Percentiles rank a stretch among this genome's conserved stretches.
Evolutionary conservation across 2,113 vertebrate species (phyloP).

Genomic region (Brachyhypopomus occidentalis): DNA sequence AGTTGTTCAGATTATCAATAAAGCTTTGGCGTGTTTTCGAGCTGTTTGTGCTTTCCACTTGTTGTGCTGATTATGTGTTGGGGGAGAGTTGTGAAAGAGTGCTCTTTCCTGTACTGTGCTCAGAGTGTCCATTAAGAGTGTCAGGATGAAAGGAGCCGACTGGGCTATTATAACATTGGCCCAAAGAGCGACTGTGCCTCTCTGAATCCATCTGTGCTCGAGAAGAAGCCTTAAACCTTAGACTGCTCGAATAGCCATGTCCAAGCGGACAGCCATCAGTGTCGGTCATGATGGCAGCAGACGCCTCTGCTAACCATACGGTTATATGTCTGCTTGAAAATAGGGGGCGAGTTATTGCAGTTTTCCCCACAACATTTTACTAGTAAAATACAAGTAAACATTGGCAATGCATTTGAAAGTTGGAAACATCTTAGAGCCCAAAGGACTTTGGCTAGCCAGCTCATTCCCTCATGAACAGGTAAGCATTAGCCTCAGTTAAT

Average conservation of each 20-base stretch:
- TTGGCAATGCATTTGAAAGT: too few relatives aligned
- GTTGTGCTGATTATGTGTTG: neutral
- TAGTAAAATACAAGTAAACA: too few relatives aligned
- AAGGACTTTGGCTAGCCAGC: too few relatives aligned
- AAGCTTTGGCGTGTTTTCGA: constrained; percentile 44
- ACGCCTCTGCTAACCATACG: constrained; percentile 19
- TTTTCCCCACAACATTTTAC: neutral
- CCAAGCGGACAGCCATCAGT: neutral
- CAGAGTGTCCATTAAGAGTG: constrained; percentile 51
- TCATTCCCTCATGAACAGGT: too few relatives aligned
- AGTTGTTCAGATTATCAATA: constrained; percentile 25
- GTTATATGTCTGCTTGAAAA: neutral
- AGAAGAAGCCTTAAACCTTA: neutral
- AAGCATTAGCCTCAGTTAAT: too few relatives aligned
- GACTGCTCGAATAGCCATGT: neutral
- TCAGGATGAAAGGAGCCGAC: constrained; percentile 45
- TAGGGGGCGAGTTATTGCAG: neutral
- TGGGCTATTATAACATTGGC: constrained; percentile 31
- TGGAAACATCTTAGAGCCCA: too few relatives aligned
- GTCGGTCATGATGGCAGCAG: neutral
- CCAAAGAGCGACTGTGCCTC: constrained; percentile 29
- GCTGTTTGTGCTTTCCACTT: constrained; percentile 13
- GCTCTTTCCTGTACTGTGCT: constrained; percentile 33
- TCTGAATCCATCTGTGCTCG: neutral
- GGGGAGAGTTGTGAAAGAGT: constrained; percentile 31